Conservation (phyloP, 92 coral and sea anemone species). For the Siderastrea radians region DNA sequence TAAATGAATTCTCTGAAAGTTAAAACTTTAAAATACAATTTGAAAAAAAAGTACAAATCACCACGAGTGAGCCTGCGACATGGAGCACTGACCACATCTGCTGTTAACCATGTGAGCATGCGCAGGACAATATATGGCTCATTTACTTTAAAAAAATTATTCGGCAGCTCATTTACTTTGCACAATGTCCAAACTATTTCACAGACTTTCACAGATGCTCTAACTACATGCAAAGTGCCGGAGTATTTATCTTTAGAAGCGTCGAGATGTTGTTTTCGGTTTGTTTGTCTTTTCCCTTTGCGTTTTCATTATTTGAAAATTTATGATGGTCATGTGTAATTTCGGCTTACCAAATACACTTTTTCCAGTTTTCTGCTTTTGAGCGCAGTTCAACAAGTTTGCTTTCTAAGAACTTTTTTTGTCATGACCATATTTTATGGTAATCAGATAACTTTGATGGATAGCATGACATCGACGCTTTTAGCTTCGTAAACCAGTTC, state of each 20-base stretch:
- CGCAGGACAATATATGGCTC: not conserved
- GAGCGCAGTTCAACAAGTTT: not conserved
- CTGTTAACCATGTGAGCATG: conserved; percentile 26
- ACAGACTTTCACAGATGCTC: not conserved
- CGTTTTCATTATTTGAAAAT: not conserved
- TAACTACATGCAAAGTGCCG: not conserved
- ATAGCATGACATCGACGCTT: not conserved
- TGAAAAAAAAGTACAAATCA: not conserved
- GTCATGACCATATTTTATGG: not conserved
- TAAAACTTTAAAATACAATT: not conserved
- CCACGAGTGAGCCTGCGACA: not conserved
- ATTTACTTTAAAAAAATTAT: not conserved
- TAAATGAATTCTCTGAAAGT: not conserved
- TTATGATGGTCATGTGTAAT: not conserved
- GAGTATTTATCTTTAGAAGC: not conserved
- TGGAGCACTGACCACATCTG: not conserved
- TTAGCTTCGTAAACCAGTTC: not conserved
- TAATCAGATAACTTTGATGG: not conserved
- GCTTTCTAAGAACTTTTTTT: not conserved
- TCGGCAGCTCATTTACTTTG: conserved; percentile 1
- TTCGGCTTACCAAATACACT: not conserved
- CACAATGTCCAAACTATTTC: not conserved
- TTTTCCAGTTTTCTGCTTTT: too few relatives aligned
- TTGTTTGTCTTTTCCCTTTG: not conserved
- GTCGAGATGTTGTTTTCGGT: not conserved